Evolutionary conservation across 2,888 invertebrate species (phyloP).

Genomic region (Cylloceria caligata): DNA sequence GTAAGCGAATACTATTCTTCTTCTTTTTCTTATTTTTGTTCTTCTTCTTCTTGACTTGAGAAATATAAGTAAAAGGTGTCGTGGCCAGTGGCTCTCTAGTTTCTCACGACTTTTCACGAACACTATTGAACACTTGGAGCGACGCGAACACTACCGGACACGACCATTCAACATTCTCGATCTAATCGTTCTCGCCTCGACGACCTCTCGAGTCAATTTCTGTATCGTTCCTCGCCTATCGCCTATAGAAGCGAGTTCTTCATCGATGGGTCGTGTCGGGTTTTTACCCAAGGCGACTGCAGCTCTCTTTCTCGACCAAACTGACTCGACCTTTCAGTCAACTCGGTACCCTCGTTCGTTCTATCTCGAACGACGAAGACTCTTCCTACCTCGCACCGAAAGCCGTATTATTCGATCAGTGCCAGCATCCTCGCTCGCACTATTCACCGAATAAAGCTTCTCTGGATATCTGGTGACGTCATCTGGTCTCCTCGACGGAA

Average conservation of each 20-base stretch:
- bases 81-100: conserved; percentile 32
- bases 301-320: conserved; percentile 4
- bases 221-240: conserved; percentile 52
- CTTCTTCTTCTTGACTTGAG: not conserved
- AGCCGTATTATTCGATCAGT: conserved; percentile 29
- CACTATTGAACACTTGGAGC: conserved; percentile 7
- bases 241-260: conserved; percentile 21
- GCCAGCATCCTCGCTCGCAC: conserved; percentile 19
- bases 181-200: conserved; percentile 69
- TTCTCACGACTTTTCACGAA: conserved; percentile 49
- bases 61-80: conserved; percentile 21
- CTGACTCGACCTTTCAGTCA: conserved; percentile 17
- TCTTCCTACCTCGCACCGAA: conserved; percentile 33
- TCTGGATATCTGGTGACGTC: conserved; percentile 52
- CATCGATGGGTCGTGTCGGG: conserved; percentile 18
- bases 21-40: conserved; percentile 12
- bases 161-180: conserved; percentile 63
- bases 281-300: conserved; percentile 18
- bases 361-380: conserved; percentile 13
- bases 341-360: conserved; percentile 8
- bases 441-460: conserved; percentile 40
- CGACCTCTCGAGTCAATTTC: conserved; percentile 66
- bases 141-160: conserved; percentile 1
- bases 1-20: not conserved
- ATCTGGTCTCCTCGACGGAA: conserved; percentile 40